Evolutionary conservation across 1,140 invertebrate species (phyloP).

Genomic region (Aphelinus certus): DNA sequence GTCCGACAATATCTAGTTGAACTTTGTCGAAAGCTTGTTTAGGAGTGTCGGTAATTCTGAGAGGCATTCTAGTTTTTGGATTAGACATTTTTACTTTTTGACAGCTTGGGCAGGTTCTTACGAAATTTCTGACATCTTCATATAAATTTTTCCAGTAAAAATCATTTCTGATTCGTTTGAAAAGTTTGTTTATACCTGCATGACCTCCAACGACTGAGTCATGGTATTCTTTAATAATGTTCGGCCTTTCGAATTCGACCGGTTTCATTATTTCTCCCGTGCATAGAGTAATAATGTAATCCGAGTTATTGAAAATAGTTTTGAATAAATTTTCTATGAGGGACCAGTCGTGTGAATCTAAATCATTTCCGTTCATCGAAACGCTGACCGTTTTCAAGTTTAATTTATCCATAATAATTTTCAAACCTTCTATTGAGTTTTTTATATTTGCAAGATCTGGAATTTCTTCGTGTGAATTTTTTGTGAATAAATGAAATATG

Average conservation of each 20-base stretch:
- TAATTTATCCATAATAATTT: no score
- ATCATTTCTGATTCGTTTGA: not conserved
- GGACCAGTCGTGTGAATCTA: no score
- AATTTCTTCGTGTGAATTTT: no score
- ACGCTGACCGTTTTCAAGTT: no score
- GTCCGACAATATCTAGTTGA: slow-evolving; percentile 27
- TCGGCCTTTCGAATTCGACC: not conserved
- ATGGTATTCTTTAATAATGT: no score
- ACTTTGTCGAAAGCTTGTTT: slow-evolving; percentile 21
- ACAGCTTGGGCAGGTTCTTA: slow-evolving; percentile 18
- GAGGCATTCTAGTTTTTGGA: slow-evolving; percentile 2
- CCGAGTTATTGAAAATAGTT: not conserved
- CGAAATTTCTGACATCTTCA: not conserved
- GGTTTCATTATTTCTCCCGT: slow-evolving; percentile 4
- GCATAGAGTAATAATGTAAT: not conserved
- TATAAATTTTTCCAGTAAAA: not conserved
- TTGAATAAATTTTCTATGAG: not conserved
- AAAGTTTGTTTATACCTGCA: no score
- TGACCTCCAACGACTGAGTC: no score
- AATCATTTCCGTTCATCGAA: no score
- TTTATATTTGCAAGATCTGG: no score
- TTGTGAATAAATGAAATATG: no score
- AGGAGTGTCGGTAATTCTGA: slow-evolving; percentile 15
- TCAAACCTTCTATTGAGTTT: no score
- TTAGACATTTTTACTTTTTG: not conserved